A percentile compares a stretch with the other conserved stretches of the same genome.
Conservation (phyloP, 2,113 vertebrate genomes). For the Hemichromis elongatus region DNA sequence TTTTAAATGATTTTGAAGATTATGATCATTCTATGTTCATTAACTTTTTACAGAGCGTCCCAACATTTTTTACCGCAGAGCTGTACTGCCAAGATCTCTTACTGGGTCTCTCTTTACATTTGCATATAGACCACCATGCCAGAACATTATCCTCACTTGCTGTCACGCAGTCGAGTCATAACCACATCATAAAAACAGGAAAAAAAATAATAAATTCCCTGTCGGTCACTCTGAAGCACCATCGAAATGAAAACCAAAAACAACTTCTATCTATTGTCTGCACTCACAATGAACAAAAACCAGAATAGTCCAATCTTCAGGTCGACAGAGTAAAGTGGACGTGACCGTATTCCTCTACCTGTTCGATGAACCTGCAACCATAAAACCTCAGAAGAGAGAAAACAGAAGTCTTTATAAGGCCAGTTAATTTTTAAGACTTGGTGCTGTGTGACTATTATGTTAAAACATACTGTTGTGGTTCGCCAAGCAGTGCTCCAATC, state of each 20-base stretch:
- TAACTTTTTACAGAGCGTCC: background rate
- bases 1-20: background rate
- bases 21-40: background rate
- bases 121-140: background rate
- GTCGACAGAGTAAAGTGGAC: background rate
- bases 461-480: slow-evolving; percentile 35
- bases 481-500: slow-evolving; percentile 24
- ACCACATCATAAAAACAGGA: background rate
- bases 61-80: background rate
- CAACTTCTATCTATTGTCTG: background rate
- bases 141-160: background rate
- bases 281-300: background rate
- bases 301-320: background rate
- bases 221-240: background rate
- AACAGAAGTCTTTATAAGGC: slow-evolving; percentile 8
- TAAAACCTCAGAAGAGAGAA: background rate
- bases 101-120: background rate
- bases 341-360: background rate
- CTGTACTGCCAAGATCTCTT: background rate
- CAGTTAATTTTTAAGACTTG: slow-evolving; percentile 12
- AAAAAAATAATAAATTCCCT: background rate
- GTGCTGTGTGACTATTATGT: slow-evolving; percentile 42
- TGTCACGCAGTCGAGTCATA: background rate
- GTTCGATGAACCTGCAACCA: background rate
- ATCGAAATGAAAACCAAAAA: background rate